Evolutionary conservation across 2,113 vertebrate genomes (phyloP), one percentile per base, ranked within the genome.

Genomic region (Plotosus lineatus): DNA sequence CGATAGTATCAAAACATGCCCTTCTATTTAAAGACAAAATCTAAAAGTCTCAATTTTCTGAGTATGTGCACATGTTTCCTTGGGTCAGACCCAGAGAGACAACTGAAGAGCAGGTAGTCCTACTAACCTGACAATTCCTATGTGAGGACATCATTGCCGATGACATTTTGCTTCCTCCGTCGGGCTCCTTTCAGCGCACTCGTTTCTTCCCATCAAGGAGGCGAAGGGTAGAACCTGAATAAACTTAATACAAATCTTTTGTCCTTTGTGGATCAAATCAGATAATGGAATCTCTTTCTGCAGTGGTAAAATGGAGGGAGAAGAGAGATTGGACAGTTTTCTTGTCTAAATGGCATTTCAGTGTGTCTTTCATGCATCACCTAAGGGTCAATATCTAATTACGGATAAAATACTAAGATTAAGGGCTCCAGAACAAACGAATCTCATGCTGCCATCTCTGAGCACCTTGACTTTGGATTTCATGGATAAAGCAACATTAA

Each of bases 301-400:
- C 78, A 80, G 82, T 46, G 50, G 76, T 73, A 80, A 72, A 75
- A 48, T 23, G 66, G 75, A 72, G 88, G 28, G 60, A 80, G 48
- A 66, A 82, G 44, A 58, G 58, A 81, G 85, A 88, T 82, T 46
- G 40, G 86, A 46, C 82, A 51, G 50, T 88, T 90, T 86, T 73
- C 78, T 87, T 63, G 82, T 78, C 72, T 85, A 84, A 85, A 79
- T 85, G 75, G 19, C 26, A 78, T 84, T 84, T 77, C 40, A 55
- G 63, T 42, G 81, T 85, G 78, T 83, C 81, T 84, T 80, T 79
- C 74, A 79, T 80, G 80, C 82, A 77, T 85, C 85, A 69, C 44
- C 74, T 79, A 51, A 81, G 78, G 85, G 87, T 91, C 89, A 88
- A 89, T 91, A 89, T 86, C 80, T 86, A 89, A 91, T 91, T 87